A percentile compares a stretch with the other conserved stretches of the same genome.
Conservation (phyloP, 2,888 invertebrate species). For the Drosophila picticornis region DNA sequence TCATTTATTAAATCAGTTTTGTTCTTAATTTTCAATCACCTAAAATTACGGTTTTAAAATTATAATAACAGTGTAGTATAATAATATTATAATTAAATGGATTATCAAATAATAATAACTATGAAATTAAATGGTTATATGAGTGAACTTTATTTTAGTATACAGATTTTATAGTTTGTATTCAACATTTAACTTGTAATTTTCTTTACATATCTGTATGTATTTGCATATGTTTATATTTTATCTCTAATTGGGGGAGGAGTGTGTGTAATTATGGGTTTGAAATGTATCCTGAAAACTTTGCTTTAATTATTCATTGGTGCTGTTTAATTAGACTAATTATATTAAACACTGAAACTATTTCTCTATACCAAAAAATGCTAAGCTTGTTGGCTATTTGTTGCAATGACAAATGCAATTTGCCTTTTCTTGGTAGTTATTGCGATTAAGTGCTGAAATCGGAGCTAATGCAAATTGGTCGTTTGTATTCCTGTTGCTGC, state of each 20-base stretch:
- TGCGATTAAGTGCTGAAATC: conserved; percentile 33
- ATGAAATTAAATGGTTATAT: not conserved
- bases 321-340: not conserved
- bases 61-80: not conserved
- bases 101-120: not conserved
- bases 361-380: not conserved
- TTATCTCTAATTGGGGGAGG: not conserved
- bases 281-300: not conserved
- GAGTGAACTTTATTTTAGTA: not conserved
- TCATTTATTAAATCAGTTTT: not conserved
- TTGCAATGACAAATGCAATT: not conserved
- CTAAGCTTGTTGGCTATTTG: not conserved
- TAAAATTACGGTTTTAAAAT: too few species aligned
- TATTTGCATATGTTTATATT: not conserved
- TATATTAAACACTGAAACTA: not conserved
- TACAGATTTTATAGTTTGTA: not conserved
- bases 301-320: not conserved
- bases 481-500: conserved; percentile 23
- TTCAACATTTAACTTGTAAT: not conserved
- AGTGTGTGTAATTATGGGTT: not conserved
- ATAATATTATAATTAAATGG: not conserved
- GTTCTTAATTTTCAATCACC: too few species aligned
- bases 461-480: conserved; percentile 28
- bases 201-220: not conserved
- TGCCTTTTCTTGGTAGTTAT: not conserved